Conservation (phyloP, 2,797 vertebrate genomes). For the Tragelaphus oryx region DNA sequence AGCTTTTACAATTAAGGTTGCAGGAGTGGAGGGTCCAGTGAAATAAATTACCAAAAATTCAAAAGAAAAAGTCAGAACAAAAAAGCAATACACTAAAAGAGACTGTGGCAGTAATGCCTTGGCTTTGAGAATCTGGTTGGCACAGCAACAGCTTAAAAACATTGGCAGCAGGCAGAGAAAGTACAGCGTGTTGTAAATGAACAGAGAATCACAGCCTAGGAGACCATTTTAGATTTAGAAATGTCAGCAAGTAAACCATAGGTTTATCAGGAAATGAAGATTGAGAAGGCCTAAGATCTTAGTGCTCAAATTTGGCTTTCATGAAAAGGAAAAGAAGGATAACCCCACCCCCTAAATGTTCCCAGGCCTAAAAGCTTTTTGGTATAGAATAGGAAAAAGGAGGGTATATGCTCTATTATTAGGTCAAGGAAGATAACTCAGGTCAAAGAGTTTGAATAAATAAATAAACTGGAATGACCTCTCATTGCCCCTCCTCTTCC, state of each 20-base stretch:
- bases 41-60: slow-evolving; percentile 29
- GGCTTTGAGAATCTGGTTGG: slow-evolving; percentile 54
- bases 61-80: slow-evolving; percentile 25
- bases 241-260: slow-evolving; percentile 33
- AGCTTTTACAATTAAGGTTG: neutral
- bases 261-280: slow-evolving; percentile 23
- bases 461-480: neutral
- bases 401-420: neutral
- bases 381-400: neutral
- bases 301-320: neutral
- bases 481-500: neutral
- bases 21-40: neutral
- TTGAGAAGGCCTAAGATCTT: slow-evolving; percentile 13
- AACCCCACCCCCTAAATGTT: neutral
- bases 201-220: slow-evolving; percentile 26
- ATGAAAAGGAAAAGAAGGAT: neutral
- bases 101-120: slow-evolving; percentile 1
- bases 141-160: slow-evolving; percentile 54
- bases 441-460: neutral
- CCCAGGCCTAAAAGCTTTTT: slow-evolving; percentile 1
- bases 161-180: slow-evolving; percentile 40
- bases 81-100: neutral
- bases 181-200: slow-evolving; percentile 39
- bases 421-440: neutral
- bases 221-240: slow-evolving; percentile 29